A percentile compares a stretch with the other conserved stretches of the same genome.
phyloP scores from a whole-genome alignment of 2,113 vertebrate genomes.

The Calyptommatus sinebrachiatus region DNA sequence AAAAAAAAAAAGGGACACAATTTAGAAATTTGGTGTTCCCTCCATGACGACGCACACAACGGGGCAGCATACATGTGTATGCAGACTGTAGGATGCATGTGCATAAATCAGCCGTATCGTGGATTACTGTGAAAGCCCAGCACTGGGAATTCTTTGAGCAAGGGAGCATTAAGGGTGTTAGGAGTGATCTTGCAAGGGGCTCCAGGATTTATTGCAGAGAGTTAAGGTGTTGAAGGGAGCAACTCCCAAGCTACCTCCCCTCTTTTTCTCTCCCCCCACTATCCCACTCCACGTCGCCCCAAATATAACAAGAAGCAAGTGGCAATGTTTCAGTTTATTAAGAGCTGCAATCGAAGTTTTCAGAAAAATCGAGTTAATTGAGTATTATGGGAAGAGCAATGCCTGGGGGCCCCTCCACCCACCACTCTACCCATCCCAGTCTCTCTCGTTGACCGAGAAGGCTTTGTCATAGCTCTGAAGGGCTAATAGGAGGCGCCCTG shows the following conservation, averaged over 20 bases:
- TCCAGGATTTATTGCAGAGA: constrained; percentile 63
- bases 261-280: constrained; percentile 36
- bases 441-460: constrained; percentile 26
- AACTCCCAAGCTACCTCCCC: constrained; percentile 49
- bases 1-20: no score
- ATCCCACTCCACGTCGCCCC: constrained; percentile 30
- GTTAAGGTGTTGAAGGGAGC: constrained; percentile 62
- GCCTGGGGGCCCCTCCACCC: constrained; percentile 23
- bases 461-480: constrained; percentile 52
- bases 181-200: constrained; percentile 58
- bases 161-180: constrained; percentile 60
- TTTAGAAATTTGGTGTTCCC: no score
- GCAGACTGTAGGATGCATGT: no score
- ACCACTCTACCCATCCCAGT: neutral
- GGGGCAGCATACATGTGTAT: no score
- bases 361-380: constrained; percentile 64
- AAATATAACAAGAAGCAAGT: constrained; percentile 1
- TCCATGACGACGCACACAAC: no score
- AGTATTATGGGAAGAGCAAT: constrained; percentile 65
- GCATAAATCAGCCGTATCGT: constrained; percentile 65
- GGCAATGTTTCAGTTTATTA: constrained; percentile 55
- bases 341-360: constrained; percentile 63
- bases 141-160: constrained; percentile 61
- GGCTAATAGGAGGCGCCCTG: constrained; percentile 52
- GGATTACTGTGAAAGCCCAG: constrained; percentile 65